Evolutionary conservation across 2,797 vertebrate species (phyloP).

Genomic region (Oceanodroma leucorhoa): DNA sequence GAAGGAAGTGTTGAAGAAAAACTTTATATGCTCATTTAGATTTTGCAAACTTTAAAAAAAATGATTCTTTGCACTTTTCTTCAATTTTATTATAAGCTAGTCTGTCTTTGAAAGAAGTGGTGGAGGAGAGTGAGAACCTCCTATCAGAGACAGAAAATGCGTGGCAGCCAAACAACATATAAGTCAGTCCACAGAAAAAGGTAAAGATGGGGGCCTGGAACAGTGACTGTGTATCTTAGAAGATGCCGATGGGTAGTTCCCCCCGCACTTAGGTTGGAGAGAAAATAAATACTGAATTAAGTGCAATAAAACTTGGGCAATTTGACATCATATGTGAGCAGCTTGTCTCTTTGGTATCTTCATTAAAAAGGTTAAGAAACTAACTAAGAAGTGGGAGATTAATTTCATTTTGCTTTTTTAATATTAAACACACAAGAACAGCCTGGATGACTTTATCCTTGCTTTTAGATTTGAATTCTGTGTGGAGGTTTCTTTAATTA

Average conservation of each 20-base stretch:
- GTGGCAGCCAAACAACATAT: neutral
- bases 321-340: neutral
- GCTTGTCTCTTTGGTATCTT: neutral
- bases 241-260: accelerated
- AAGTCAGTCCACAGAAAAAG: neutral
- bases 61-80: neutral
- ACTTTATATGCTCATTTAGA: neutral
- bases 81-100: neutral
- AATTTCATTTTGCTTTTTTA: neutral
- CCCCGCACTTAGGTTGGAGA: neutral
- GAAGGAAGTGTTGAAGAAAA: neutral
- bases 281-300: neutral
- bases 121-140: neutral
- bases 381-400: neutral
- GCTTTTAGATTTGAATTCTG: neutral
- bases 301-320: neutral
- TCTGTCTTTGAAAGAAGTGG: neutral
- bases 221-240: neutral
- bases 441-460: neutral
- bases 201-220: neutral
- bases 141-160: accelerated
- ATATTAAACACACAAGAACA: neutral
- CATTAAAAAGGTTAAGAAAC: neutral
- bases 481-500: neutral
- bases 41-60: neutral